Percentiles rank a stretch among this genome's conserved stretches.
phyloP scores from a whole-genome alignment of 2,797 vertebrate genomes.

The Pygocentrus nattereri region DNA sequence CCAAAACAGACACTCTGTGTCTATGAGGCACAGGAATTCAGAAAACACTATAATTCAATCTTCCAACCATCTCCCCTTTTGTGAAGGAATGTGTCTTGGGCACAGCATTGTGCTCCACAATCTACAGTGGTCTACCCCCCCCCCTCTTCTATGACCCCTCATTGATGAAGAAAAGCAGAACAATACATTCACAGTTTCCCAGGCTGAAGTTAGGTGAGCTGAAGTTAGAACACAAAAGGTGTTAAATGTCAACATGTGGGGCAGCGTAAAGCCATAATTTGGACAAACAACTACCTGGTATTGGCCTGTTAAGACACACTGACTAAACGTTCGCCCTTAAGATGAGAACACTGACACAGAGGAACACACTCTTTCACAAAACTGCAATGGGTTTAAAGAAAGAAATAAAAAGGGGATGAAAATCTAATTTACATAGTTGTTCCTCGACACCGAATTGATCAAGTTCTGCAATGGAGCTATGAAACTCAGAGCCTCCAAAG shows the following conservation, averaged over 20 bases:
- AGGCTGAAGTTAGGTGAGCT: slow-evolving; percentile 18
- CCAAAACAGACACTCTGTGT: slow-evolving; percentile 16
- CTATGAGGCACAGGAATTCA: slow-evolving; percentile 10
- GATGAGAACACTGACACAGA: not conserved
- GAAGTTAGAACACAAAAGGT: slow-evolving; percentile 30
- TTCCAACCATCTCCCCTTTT: slow-evolving; percentile 28
- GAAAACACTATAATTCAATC: slow-evolving; percentile 46
- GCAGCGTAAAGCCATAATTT: slow-evolving; percentile 22
- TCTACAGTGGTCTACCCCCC: not conserved
- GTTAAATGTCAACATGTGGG: slow-evolving; percentile 49
- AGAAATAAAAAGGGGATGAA: not conserved
- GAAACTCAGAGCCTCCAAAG: no score
- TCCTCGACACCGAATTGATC: not conserved
- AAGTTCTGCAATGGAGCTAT: no score
- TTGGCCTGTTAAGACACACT: not conserved
- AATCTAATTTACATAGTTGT: not conserved
- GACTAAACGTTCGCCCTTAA: not conserved
- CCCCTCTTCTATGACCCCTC: slow-evolving; percentile 33
- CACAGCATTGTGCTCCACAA: not conserved
- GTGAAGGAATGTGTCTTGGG: slow-evolving; percentile 35
- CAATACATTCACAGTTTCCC: slow-evolving; percentile 8
- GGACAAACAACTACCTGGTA: slow-evolving; percentile 28
- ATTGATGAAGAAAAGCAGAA: slow-evolving; percentile 33
- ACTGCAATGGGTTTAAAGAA: not conserved
- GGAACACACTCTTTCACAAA: not conserved